Conservation (phyloP, 2,888 invertebrate genomes). For the Plagodis pulveraria region DNA sequence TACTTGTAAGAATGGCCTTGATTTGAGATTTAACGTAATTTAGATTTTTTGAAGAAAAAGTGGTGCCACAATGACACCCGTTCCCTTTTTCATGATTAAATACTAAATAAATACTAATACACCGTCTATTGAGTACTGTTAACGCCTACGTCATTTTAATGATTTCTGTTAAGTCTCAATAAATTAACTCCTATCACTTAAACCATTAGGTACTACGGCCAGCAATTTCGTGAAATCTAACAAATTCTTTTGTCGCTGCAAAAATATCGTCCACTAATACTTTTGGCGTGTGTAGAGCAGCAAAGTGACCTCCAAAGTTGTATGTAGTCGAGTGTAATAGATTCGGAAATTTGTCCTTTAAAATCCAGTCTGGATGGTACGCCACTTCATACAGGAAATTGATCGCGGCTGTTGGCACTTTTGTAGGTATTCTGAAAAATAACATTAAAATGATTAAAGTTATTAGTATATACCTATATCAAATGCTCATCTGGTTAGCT, state of each 20-base stretch:
- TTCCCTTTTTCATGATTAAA: too few relatives aligned
- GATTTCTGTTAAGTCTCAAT: not conserved
- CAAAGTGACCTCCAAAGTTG: conserved; percentile 93
- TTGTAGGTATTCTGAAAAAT: conserved; percentile 86
- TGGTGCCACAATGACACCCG: too few relatives aligned
- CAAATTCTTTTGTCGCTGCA: conserved; percentile 54
- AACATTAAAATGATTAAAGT: not conserved
- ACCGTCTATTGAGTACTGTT: too few relatives aligned
- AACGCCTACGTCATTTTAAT: too few relatives aligned
- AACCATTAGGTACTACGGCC: not conserved
- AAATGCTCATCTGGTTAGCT: too few relatives aligned
- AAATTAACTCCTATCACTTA: not conserved
- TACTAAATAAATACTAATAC: too few relatives aligned
- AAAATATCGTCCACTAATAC: conserved; percentile 87
- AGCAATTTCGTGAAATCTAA: conserved; percentile 49
- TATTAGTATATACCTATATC: too few relatives aligned
- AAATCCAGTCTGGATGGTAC: conserved; percentile 85
- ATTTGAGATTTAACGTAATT: too few relatives aligned
- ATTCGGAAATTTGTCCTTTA: conserved; percentile 87
- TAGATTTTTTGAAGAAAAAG: too few relatives aligned
- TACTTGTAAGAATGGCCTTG: too few relatives aligned
- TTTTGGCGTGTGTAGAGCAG: conserved; percentile 91
- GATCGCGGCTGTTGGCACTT: conserved; percentile 90
- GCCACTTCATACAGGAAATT: conserved; percentile 90
- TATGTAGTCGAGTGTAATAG: conserved; percentile 87